Conservation (phyloP, 2,888 invertebrate genomes). For the Drosophila melanosoma region DNA sequence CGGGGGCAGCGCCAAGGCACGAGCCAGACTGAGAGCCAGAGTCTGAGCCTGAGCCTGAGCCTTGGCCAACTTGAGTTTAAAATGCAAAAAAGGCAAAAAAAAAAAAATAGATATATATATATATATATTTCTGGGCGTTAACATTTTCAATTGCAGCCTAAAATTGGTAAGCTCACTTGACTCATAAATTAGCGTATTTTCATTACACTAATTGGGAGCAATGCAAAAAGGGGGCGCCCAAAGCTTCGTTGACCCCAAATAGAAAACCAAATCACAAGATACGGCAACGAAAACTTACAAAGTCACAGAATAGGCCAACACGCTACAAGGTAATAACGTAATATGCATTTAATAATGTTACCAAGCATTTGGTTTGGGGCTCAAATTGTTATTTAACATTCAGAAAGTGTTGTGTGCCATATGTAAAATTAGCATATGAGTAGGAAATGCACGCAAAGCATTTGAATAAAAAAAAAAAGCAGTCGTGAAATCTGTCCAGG, state of each 20-base stretch:
- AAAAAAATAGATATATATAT: background rate
- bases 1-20: slow-evolving; percentile 64
- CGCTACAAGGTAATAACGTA: slow-evolving; percentile 34
- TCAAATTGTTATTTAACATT: slow-evolving; percentile 56
- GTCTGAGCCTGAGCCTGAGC: slow-evolving; percentile 45
- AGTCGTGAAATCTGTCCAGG: slow-evolving; percentile 46
- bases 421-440: slow-evolving; percentile 67
- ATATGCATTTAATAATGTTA: slow-evolving; percentile 40
- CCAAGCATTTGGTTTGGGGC: slow-evolving; percentile 3
- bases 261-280: background rate
- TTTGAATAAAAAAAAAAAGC: slow-evolving; percentile 36
- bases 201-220: slow-evolving; percentile 51
- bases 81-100: slow-evolving; percentile 60
- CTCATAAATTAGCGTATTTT: slow-evolving; percentile 59
- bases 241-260: slow-evolving; percentile 50
- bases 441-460: slow-evolving; percentile 58
- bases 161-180: slow-evolving; percentile 43
- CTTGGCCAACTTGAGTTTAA: slow-evolving; percentile 59
- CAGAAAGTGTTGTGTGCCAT: slow-evolving; percentile 61
- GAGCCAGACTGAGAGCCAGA: slow-evolving; percentile 25
- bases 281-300: background rate
- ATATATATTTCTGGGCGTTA: slow-evolving; percentile 30
- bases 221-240: slow-evolving; percentile 27
- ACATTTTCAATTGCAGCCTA: slow-evolving; percentile 19
- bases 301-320: slow-evolving; percentile 23